phyloP scores from a whole-genome alignment of 2,888 invertebrate genomes.

The Dastarcus helophoroides region DNA sequence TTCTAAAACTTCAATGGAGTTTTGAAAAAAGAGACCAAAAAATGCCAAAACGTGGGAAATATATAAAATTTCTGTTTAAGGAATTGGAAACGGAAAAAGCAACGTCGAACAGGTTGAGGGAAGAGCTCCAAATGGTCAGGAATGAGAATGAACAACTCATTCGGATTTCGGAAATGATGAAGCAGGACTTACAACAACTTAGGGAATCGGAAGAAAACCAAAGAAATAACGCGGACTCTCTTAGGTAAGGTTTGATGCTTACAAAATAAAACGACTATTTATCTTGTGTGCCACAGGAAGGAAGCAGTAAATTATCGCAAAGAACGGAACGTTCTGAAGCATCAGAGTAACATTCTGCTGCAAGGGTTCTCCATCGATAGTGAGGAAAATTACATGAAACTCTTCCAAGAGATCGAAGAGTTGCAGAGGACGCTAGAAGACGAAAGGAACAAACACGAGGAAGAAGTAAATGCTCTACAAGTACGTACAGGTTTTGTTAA shows the following conservation, averaged over 20 bases:
- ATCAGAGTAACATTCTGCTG: constrained; percentile 52
- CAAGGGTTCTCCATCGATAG: constrained; percentile 47
- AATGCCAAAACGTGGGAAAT: too few species aligned
- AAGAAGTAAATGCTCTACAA: constrained; percentile 49
- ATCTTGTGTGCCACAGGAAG: too few species aligned
- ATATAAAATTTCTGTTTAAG: constrained; percentile 23
- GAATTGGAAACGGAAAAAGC: constrained; percentile 43
- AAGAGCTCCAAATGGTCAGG: constrained; percentile 41
- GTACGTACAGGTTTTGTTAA: too few species aligned
- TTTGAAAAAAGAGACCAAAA: too few species aligned
- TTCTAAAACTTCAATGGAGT: too few species aligned
- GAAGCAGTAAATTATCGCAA: constrained; percentile 52
- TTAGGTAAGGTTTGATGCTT: constrained; percentile 32
- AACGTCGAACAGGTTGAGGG: constrained; percentile 40
- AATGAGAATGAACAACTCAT: constrained; percentile 50
- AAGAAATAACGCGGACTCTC: constrained; percentile 42
- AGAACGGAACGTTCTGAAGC: constrained; percentile 50
- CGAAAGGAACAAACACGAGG: constrained; percentile 44
- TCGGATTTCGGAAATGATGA: constrained; percentile 52
- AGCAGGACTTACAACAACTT: constrained; percentile 51
- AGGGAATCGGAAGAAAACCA: constrained; percentile 52
- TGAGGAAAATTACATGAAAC: constrained; percentile 41
- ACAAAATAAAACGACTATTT: too few species aligned
- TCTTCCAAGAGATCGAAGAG: constrained; percentile 52
- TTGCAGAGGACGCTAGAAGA: constrained; percentile 50